These are phyloP conservation scores for Drosophila nebulosa DNA, from an alignment of 1,140 invertebrate genomes.

Conservation along the genomic window DNA sequence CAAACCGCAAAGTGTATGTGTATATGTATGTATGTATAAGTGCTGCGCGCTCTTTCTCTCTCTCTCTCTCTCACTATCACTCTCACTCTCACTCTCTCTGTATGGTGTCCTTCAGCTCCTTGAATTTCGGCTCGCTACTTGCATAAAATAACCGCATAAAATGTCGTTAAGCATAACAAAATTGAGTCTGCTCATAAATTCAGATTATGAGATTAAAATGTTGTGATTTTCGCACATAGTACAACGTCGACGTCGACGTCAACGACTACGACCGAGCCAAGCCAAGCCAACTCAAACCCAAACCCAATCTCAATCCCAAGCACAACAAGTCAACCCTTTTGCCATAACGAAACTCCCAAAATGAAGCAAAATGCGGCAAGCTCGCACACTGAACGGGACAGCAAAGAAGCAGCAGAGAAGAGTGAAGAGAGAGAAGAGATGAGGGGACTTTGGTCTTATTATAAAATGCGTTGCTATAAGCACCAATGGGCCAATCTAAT, in stretches of 20 bases:
- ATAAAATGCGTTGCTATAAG: slow-evolving; percentile 52
- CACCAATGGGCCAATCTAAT: slow-evolving; percentile 42
- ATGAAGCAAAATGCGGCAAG: not conserved
- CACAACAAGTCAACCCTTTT: slow-evolving; percentile 49
- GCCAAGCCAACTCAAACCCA: not conserved
- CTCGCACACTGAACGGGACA: not conserved
- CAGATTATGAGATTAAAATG: slow-evolving; percentile 79
- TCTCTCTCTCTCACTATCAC: not conserved
- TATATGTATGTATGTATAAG: not conserved
- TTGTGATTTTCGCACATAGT: slow-evolving; percentile 71
- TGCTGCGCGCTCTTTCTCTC: not conserved
- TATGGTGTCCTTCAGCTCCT: slow-evolving; percentile 32
- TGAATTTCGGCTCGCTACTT: slow-evolving; percentile 36
- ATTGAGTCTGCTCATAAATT: slow-evolving; percentile 79
- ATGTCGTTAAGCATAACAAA: slow-evolving; percentile 79
- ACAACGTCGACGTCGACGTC: not conserved
- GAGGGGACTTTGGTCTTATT: slow-evolving; percentile 23
- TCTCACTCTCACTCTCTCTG: not conserved
- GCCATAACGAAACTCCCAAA: slow-evolving; percentile 44
- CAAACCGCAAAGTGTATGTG: slow-evolving; percentile 47
- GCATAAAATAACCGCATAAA: slow-evolving; percentile 77
- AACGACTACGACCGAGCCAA: not conserved
- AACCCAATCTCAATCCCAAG: not conserved
- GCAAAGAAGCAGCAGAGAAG: too few species aligned
- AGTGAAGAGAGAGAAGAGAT: not conserved